Base-by-base conservation (phyloP, 2,113 vertebrate genomes). In the Chroicocephalus ridibundus region DNA sequence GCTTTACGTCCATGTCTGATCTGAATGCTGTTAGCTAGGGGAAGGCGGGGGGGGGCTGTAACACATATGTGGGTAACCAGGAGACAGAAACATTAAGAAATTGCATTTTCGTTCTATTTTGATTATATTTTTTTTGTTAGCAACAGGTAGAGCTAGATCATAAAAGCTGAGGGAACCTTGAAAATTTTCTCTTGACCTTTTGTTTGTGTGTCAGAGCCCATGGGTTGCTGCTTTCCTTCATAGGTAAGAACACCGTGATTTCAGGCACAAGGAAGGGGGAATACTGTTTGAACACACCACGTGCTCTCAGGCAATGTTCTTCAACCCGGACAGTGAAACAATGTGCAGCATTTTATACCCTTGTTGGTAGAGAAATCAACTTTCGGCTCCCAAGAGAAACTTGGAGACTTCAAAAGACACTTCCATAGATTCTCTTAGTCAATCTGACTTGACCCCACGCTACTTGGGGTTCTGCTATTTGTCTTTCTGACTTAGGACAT, bases 311-410 rank as follows among this genome's bases (percentile, higher is more conserved):
- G 10, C 13, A 14, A 24, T 3, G 6, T 16, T 81, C 75, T 75
- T 65, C 27, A 44, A 34, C 20, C 10, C 1, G 0, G n/a, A 11
- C 13, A 20, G 19, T 11, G 22, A 46, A 83, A 46, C 4, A 19
- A 10, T 1, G 2, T 29, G 20, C n/a, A 38, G 32, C 13, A 12
- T 36, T 60, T 94, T 27, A 34, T 12, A 42, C 8, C 15, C 10
- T 46, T n/a, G 19, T 6, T 44, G 36, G 36, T 6, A 64, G 31
- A 65, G 2, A 82, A 71, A 86, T 25, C 32, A 44, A 2, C 31
- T 65, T 68, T 42, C 38, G 20, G 12, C 20, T 72, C 36, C 54
- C 14, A 49, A 22, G 34, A 58, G 26, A 78, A 77, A 74, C 44
- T 10, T 64, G 49, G 24, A 64, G 14, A 8, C 40, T 83, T 77